A percentile compares a stretch with the other conserved stretches of the same genome.
These are phyloP conservation scores for Drosophila mettleri DNA, from an alignment of 2,888 invertebrate genomes.

Conservation along the genomic window DNA sequence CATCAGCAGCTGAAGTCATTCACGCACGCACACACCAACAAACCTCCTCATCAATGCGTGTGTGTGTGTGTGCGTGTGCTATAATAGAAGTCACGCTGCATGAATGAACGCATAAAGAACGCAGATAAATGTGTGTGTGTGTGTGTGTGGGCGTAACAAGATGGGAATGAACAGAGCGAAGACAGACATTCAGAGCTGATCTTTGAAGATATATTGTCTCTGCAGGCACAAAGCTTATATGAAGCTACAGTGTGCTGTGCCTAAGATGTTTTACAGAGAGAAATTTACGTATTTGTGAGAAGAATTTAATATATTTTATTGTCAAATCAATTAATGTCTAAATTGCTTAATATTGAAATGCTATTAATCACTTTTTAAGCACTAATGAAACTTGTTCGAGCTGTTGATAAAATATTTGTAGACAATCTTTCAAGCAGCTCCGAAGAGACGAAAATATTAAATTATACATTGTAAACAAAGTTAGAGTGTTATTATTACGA, in stretches of 20 bases:
- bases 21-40: constrained; percentile 24
- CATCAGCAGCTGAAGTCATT: constrained; percentile 42
- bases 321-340: neutral
- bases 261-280: neutral
- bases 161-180: neutral
- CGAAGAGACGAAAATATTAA: neutral
- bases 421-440: neutral
- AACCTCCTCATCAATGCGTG: no score
- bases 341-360: neutral
- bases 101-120: constrained; percentile 65
- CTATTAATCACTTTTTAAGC: neutral
- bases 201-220: constrained; percentile 48
- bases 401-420: neutral
- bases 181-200: constrained; percentile 2
- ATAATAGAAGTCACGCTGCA: constrained; percentile 67
- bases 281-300: neutral
- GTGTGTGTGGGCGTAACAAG: constrained; percentile 29
- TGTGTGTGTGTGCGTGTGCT: constrained; percentile 22
- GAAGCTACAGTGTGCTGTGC: constrained; percentile 22
- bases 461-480: no score
- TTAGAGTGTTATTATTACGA: no score
- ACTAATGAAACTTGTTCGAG: neutral
- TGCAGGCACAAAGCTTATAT: constrained; percentile 8
- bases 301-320: constrained; percentile 2
- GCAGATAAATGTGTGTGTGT: constrained; percentile 38